Evolutionary conservation across 1,140 invertebrate genomes (phyloP), one percentile per base, ranked within the genome.

Genomic region (Zaprionus nigranus): DNA sequence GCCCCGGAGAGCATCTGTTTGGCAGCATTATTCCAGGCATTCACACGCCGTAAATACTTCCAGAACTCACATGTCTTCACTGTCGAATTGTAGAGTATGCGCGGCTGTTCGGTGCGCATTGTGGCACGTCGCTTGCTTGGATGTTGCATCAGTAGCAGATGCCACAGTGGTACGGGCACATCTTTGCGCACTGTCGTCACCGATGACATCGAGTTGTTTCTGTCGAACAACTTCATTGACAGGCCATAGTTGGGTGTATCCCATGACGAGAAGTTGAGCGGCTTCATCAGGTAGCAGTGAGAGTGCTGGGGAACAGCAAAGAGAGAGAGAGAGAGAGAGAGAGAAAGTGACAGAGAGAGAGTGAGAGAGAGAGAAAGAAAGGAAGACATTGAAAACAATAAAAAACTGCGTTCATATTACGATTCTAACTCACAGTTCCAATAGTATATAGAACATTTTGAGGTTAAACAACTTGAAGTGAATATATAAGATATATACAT

Each of bases 41-140:
- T 75, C 7, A 90, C 82, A 20, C 79, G 90, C 9, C 77, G 78
- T 2, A 91, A 75, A 24, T 87, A 85, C 30, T 82, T 82, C 81
- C 81, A 88, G 49, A 92, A 92, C 5, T 92, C 90, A 20, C 90
- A 92, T 0, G 81, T 82, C 53, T 88, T 90, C 2, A 77, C 69
- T 0, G 86, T 79, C 7, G 75, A 51, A 65, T 92, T 92, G 54
- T 90, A 92, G 12, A 92, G 68, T 3, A 56, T 79, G 1, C 87
- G 84, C 12, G 80, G 74, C 13, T 57, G 20, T 0, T 90, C 90
- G 0, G 38, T 17, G 0, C 81, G 73, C 7, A 30, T 7, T 0
- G 34, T 12, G 5, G 17, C 17, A 2, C 56, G 68, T 3, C 72
- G 17, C 5, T 69, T 72, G 0, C 61, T 69, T 0, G 78, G 71